Base-by-base conservation (phyloP, 2,113 vertebrate species). In the Ageneiosus marmoratus region DNA sequence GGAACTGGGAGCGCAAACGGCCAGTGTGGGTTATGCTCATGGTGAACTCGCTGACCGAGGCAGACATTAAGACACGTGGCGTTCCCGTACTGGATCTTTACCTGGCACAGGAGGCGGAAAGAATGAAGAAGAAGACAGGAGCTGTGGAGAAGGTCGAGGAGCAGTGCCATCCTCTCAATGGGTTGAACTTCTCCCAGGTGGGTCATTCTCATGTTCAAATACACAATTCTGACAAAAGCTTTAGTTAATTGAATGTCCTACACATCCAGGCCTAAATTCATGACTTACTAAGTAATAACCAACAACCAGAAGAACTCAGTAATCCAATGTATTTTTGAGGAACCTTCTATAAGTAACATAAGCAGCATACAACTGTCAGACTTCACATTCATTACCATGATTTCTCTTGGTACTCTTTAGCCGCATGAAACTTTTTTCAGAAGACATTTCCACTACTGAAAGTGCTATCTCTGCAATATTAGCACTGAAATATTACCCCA, bases 1-100 rank as follows among this genome's bases (percentile, higher is more conserved):
- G 96, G 20, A 97, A 96, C 92, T 97, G 95, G 96, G 96, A 97
- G 86, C 87, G 93, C 83, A 97, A 96, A 89, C 94, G 95, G 27
- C 96, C 96, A 0, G 92, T 97, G 13, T 97, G 96, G 97, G 95
- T 96, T 86, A 97, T 97, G 96, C 89, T 98, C 82, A 97, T 96
- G 95, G 95, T 97, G 88, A 97, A 96, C 86, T 97, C 96, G 1
- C 85, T 97, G 86, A 97, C 95, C 0, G 95, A 97, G 88, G 94
- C 93, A 1, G 96, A 96, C 83, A 94, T 96, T 60, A 97, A 95
- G 89, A 96, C 95, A 0, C 89, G 95, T 2, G 96, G 96, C 0
- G 94, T 96, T 27, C 96, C 96, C 0, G 95, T 97, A 50, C 86
- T 97, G 88, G 96, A 97, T 89, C 89, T 97, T 18, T 97, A 96